Evolutionary conservation across 2,797 vertebrate species (phyloP).

Genomic region (Chrysocyon brachyurus): DNA sequence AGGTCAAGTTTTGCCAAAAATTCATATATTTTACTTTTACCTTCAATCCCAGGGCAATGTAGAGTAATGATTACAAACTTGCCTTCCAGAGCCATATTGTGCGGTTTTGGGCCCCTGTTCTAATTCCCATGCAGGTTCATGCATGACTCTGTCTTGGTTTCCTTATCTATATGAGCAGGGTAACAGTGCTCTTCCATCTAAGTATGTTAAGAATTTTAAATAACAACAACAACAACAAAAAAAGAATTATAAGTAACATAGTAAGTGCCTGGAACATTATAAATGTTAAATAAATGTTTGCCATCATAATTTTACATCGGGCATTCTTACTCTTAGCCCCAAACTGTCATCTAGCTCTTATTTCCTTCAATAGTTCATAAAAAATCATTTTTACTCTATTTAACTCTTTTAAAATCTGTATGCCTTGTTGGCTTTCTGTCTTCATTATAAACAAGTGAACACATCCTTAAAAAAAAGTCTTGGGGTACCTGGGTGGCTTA

Average conservation of each 20-base stretch:
- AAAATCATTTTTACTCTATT: not conserved
- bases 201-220: not conserved
- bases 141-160: not conserved
- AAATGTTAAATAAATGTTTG: not conserved
- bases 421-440: not conserved
- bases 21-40: not conserved
- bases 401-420: not conserved
- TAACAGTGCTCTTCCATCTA: not conserved
- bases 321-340: not conserved
- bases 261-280: not conserved
- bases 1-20: not conserved
- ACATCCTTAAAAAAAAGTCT: not conserved
- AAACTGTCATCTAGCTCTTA: not conserved
- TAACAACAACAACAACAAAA: not conserved
- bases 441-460: not conserved
- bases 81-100: not conserved
- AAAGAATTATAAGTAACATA: not conserved
- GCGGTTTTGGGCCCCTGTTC: not conserved
- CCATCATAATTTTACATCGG: not conserved
- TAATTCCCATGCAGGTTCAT: not conserved
- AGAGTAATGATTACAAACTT: not conserved
- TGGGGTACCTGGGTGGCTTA: too few relatives aligned
- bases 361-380: not conserved
- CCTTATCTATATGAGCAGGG: not conserved
- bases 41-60: not conserved